A percentile compares a stretch with the other conserved stretches of the same genome.
Conservation (phyloP, 2,113 vertebrate genomes). For the Labrus mixtus region DNA sequence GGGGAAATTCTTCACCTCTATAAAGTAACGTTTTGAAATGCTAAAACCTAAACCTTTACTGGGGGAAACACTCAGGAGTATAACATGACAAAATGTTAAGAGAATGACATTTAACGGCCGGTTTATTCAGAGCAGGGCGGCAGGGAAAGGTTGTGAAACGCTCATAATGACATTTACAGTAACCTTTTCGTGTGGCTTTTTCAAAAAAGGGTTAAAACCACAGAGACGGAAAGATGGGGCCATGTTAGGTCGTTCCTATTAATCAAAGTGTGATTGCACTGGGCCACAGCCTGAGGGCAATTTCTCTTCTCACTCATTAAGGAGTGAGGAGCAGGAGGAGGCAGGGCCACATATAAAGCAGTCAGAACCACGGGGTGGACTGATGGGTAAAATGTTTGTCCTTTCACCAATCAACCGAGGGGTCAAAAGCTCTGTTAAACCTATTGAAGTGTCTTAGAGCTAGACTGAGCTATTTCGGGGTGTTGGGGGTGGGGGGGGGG, state of each 20-base stretch:
- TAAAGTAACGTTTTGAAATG: slow-evolving; percentile 32
- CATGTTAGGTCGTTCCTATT: slow-evolving; percentile 62
- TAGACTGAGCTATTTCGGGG: background rate
- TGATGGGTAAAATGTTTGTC: slow-evolving; percentile 33
- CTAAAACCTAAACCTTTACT: slow-evolving; percentile 50
- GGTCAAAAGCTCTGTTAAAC: background rate
- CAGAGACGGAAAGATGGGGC: slow-evolving; percentile 64
- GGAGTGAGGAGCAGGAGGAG: slow-evolving; percentile 22
- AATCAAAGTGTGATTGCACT: slow-evolving; percentile 70
- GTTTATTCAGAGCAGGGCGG: slow-evolving; percentile 50
- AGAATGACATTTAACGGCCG: slow-evolving; percentile 74
- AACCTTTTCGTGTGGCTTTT: slow-evolving; percentile 79
- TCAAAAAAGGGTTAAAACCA: slow-evolving; percentile 79
- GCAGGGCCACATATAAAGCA: slow-evolving; percentile 6
- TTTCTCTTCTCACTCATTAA: slow-evolving; percentile 56
- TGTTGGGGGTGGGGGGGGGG: too few relatives aligned
- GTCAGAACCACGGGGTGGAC: slow-evolving; percentile 20
- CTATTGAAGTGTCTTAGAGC: slow-evolving; percentile 1
- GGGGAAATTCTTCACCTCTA: slow-evolving; percentile 8
- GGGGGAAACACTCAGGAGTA: slow-evolving; percentile 37
- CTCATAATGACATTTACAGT: slow-evolving; percentile 74
- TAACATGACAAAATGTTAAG: slow-evolving; percentile 60
- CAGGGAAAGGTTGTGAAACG: slow-evolving; percentile 53
- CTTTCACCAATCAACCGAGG: slow-evolving; percentile 15
- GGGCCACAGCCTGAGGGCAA: slow-evolving; percentile 44